phyloP scores from a whole-genome alignment of 2,797 vertebrate species.

The Tarsius wallacei region DNA sequence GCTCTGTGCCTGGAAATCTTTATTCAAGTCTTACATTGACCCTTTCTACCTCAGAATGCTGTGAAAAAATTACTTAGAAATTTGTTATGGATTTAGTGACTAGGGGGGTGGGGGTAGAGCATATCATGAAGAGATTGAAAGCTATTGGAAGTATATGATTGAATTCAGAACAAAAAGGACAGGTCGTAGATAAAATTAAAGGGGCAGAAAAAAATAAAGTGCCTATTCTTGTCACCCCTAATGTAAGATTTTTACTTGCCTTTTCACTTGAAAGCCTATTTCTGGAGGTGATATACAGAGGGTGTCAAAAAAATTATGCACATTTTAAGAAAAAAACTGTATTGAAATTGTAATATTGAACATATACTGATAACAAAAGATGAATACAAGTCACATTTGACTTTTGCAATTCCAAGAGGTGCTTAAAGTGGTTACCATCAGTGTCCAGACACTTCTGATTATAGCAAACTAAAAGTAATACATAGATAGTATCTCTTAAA shows the following conservation, averaged over 20 bases:
- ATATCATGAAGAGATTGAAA: conserved; percentile 42
- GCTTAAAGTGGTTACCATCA: too few species aligned
- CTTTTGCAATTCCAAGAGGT: too few species aligned
- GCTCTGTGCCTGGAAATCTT: neutral
- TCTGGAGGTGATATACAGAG: neutral
- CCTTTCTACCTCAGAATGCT: neutral
- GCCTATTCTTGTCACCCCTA: neutral
- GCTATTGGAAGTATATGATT: neutral
- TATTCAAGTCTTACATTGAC: neutral
- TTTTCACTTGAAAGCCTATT: conserved; percentile 57
- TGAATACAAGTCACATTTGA: too few species aligned
- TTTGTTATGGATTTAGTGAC: conserved; percentile 25
- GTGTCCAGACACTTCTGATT: too few species aligned
- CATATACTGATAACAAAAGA: too few species aligned
- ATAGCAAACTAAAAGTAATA: too few species aligned
- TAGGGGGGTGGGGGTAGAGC: neutral
- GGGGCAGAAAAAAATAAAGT: neutral
- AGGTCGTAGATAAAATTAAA: conserved; percentile 58
- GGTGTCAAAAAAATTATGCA: too few species aligned
- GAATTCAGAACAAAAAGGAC: conserved; percentile 52
- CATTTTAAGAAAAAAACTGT: too few species aligned
- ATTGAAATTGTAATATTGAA: too few species aligned
- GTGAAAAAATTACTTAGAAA: neutral
- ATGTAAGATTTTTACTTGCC: conserved; percentile 39
- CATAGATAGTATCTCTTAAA: too few species aligned